Evolutionary conservation across 2,888 invertebrate species (phyloP).

Genomic region (Orchesella flavescens): DNA sequence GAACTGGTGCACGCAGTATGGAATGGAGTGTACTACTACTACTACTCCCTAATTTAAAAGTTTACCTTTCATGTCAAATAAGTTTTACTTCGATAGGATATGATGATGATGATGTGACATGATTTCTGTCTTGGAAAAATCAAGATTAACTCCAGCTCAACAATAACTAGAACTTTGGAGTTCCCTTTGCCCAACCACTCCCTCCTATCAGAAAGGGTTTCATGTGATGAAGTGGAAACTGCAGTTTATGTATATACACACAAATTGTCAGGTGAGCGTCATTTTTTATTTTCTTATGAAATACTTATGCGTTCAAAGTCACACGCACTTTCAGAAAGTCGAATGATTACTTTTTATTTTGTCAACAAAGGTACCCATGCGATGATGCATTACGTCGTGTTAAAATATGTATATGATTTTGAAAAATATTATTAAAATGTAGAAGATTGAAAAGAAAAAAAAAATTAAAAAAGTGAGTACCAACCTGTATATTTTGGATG

Average conservation of each 20-base stretch:
- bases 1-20: conserved; percentile 6
- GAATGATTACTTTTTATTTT: too few species aligned
- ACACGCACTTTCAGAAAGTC: conserved; percentile 17
- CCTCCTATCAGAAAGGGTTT: conserved; percentile 12
- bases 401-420: conserved; percentile 15
- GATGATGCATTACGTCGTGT: too few species aligned
- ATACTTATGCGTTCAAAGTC: neutral
- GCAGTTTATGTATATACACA: neutral
- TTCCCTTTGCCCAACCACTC: conserved; percentile 30
- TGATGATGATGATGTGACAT: conserved; percentile 45
- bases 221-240: neutral
- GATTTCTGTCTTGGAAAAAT: conserved; percentile 12
- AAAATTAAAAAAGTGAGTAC: conserved; percentile 34
- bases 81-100: conserved; percentile 29
- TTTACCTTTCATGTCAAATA: conserved; percentile 50
- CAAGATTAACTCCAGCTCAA: conserved; percentile 14
- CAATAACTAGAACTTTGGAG: neutral
- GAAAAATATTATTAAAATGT: conserved; percentile 19
- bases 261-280: too few species aligned
- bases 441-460: conserved; percentile 32
- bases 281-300: too few species aligned
- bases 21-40: neutral
- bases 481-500: conserved; percentile 72
- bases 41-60: conserved; percentile 47
- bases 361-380: too few species aligned